A percentile compares a stretch with the other conserved stretches of the same genome.
These are phyloP conservation scores for Morone chrysops DNA, from an alignment of 2,113 vertebrate species.

Conservation along the genomic window DNA sequence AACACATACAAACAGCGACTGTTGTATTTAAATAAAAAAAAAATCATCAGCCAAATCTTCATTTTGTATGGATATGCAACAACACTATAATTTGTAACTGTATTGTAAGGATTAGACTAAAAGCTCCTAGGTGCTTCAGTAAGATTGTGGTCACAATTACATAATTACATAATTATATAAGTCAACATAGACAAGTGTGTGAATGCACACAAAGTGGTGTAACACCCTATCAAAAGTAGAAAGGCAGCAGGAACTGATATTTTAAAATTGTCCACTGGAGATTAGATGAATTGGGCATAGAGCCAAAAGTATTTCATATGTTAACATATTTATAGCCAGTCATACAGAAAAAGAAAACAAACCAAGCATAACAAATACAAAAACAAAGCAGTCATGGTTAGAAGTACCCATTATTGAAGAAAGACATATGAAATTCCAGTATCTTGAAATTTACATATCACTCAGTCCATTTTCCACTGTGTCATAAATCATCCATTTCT, in stretches of 20 bases:
- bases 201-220: background rate
- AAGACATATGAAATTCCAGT: no score
- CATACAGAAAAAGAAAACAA: no score
- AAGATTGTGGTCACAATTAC: background rate
- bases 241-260: background rate
- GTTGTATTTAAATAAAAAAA: constrained; percentile 3
- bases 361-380: no score
- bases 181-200: background rate
- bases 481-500: no score
- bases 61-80: background rate
- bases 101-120: no score
- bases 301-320: no score
- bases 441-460: no score
- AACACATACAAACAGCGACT: constrained; percentile 26
- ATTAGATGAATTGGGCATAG: background rate
- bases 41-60: background rate
- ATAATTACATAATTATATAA: background rate
- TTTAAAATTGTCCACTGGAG: background rate
- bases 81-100: background rate
- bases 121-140: background rate
- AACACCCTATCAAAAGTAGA: background rate
- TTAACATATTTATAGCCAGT: no score
- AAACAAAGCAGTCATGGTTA: no score
- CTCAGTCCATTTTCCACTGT: no score
- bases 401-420: no score